A percentile compares a stretch with the other conserved stretches of the same genome.
Evolutionary conservation across 2,797 vertebrate species (phyloP).

Genomic region (Chrysolophus pictus): DNA sequence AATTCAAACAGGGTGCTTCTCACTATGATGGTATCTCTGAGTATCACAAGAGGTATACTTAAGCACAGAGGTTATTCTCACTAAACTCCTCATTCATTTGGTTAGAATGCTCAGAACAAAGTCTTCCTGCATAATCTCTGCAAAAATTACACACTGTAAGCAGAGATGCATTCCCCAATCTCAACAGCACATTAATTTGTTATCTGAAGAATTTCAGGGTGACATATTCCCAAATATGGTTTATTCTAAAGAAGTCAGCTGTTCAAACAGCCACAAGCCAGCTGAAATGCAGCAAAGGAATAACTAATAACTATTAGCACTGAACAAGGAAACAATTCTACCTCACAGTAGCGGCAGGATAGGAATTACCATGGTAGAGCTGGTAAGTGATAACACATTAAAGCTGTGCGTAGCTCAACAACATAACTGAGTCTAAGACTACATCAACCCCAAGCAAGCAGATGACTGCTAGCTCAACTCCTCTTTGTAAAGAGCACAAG

Average conservation of each 20-base stretch:
- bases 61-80: background rate
- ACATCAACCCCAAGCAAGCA: background rate
- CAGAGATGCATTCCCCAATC: background rate
- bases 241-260: background rate
- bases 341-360: background rate
- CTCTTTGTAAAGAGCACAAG: background rate
- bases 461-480: accelerated
- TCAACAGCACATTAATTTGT: background rate
- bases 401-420: background rate
- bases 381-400: background rate
- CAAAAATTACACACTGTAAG: background rate
- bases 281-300: background rate
- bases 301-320: background rate
- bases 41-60: background rate
- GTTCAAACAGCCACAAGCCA: background rate
- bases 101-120: background rate
- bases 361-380: background rate
- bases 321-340: background rate
- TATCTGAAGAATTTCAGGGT: background rate
- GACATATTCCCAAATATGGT: background rate
- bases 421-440: background rate
- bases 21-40: background rate
- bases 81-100: background rate
- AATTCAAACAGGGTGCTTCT: slow-evolving; percentile 5
- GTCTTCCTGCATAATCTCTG: background rate